phyloP scores from a whole-genome alignment of 2,113 vertebrate species.

The Menidia beryllina region DNA sequence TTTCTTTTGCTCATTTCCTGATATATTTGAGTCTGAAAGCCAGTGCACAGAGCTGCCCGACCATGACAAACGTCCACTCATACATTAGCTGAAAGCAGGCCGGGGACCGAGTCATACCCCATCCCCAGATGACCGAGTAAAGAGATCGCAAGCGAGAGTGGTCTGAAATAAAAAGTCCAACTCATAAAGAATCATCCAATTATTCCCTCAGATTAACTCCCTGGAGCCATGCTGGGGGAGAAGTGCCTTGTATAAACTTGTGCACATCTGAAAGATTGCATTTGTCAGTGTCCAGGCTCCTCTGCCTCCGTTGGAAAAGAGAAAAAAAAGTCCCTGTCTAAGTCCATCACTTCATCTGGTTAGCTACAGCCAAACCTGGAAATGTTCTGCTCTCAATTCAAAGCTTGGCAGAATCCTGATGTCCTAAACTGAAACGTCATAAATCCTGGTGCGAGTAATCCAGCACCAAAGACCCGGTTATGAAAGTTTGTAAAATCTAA shows the following conservation, averaged over 20 bases:
- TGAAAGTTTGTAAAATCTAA: no score
- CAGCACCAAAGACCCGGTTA: no score
- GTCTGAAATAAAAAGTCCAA: slow-evolving; percentile 59
- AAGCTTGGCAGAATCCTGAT: slow-evolving; percentile 18
- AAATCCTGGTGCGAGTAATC: background rate
- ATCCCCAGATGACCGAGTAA: slow-evolving; percentile 38
- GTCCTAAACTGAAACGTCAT: slow-evolving; percentile 9
- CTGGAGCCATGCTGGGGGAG: slow-evolving; percentile 35
- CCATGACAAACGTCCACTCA: slow-evolving; percentile 66
- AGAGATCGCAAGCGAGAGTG: slow-evolving; percentile 47
- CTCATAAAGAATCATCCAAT: slow-evolving; percentile 57
- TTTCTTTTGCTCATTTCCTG: slow-evolving; percentile 65
- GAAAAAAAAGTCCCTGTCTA: slow-evolving; percentile 21
- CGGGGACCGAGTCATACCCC: slow-evolving; percentile 43
- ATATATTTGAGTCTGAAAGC: slow-evolving; percentile 53
- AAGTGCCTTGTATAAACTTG: slow-evolving; percentile 14
- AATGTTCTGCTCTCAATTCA: slow-evolving; percentile 11
- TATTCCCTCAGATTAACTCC: slow-evolving; percentile 48
- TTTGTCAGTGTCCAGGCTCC: slow-evolving; percentile 40
- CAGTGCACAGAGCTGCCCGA: slow-evolving; percentile 39
- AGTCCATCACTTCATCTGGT: slow-evolving; percentile 32
- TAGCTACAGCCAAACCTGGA: slow-evolving; percentile 16
- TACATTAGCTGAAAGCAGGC: slow-evolving; percentile 54
- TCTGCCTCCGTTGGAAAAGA: slow-evolving; percentile 17
- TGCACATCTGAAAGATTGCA: slow-evolving; percentile 7